phyloP scores from a whole-genome alignment of 2,113 vertebrate species.

The Girardinichthys multiradiatus region DNA sequence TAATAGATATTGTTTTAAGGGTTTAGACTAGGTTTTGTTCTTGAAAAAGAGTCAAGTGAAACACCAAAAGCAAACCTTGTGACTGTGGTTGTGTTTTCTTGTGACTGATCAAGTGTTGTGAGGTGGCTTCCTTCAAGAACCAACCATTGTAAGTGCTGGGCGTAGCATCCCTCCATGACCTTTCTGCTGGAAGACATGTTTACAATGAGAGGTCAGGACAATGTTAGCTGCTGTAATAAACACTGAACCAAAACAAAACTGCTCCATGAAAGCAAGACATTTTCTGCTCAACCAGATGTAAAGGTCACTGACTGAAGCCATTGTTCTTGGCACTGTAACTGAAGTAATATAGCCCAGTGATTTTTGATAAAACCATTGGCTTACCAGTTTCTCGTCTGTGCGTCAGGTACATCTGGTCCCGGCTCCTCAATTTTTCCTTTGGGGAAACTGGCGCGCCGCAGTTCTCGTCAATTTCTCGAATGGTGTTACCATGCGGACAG shows the following conservation, averaged over 20 bases:
- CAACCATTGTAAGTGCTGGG: slow-evolving; percentile 17
- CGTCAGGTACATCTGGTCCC: slow-evolving; percentile 31
- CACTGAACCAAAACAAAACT: background rate
- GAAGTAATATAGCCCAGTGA: background rate
- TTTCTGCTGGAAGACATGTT: slow-evolving; percentile 49
- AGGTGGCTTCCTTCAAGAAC: slow-evolving; percentile 53
- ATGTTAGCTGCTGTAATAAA: background rate
- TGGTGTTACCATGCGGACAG: slow-evolving; percentile 45
- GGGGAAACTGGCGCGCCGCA: background rate
- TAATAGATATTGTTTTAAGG: background rate
- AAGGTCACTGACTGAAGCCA: background rate
- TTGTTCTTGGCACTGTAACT: too few relatives aligned
- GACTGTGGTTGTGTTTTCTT: slow-evolving; percentile 59
- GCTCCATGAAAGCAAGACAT: background rate
- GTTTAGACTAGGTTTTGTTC: background rate
- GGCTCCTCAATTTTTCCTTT: slow-evolving; percentile 46
- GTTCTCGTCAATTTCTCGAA: slow-evolving; percentile 62
- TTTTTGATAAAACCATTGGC: background rate
- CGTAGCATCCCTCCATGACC: slow-evolving; percentile 40
- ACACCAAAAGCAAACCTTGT: background rate
- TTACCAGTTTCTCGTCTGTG: slow-evolving; percentile 65
- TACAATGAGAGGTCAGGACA: background rate
- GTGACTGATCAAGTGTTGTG: slow-evolving; percentile 60
- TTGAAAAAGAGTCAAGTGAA: background rate
- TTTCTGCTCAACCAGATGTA: background rate